Evolutionary conservation across 2,888 invertebrate genomes (phyloP), one percentile per base, ranked within the genome.

Genomic region (Archaeoteleia sp.): DNA sequence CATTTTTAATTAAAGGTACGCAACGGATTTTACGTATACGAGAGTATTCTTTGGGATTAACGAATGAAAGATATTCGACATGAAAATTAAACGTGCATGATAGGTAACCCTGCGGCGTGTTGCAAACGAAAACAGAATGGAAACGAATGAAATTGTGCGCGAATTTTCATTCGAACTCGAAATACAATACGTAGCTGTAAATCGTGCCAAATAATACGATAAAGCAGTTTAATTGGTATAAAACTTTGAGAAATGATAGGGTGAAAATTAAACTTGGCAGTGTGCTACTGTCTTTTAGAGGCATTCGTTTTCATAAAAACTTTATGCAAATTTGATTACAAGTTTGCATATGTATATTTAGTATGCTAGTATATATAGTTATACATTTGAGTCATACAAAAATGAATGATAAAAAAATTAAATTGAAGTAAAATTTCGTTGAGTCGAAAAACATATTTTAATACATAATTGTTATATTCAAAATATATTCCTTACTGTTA

Each of bases 141-240:
- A 29, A 29, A 29, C n/a, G n/a, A 29, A 29, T 29, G 29, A 29
- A 29, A 29, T 29, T 29, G 29, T 29, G 29, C 29, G 29, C 6
- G n/a, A n/a, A 29, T 29, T 29, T 29, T 29, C 29, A n/a, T 6
- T 7, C n/a, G 29, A 29, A 29, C 29, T 29, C 29, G 2, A 29
- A 29, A n/a, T 29, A 9, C 29, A 9, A 9, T 29, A 29, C 29
- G n/a, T n/a, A 29, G 29, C 2, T 29, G n/a, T 29, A 29, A 29
- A 6, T 29, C 29, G 29, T 29, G 29, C 29, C 29, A n/a, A 3
- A 29, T 29, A 29, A 29, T 2, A 29, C n/a, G 29, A 29, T 29
- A 29, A 6, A 29, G n/a, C 29, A n/a, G 29, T 29, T 29, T 6
- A 29, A 29, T 29, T 29, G 29, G 29, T 29, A 29, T 29, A 29